Conservation (phyloP, 2,797 vertebrate species). For the Crax fasciolata region DNA sequence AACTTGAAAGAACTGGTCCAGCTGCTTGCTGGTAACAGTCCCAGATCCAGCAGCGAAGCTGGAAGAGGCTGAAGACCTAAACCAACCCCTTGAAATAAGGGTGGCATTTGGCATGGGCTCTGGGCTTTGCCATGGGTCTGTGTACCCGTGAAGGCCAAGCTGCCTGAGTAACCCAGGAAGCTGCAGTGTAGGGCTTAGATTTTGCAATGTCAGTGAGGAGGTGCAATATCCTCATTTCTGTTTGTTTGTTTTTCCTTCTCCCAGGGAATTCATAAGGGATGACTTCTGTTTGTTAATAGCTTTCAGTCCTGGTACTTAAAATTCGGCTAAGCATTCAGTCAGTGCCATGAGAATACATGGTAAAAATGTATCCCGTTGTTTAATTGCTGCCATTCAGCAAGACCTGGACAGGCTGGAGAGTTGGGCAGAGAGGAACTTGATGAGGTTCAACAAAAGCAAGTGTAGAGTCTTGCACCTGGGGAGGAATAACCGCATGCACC, state of each 20-base stretch:
- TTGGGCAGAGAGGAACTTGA: too few species aligned
- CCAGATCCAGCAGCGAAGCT: background rate
- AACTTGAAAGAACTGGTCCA: background rate
- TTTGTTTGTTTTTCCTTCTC: background rate
- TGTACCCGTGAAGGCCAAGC: background rate
- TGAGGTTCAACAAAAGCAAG: too few species aligned
- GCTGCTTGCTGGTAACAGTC: background rate
- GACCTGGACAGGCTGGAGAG: too few species aligned
- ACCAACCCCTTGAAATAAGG: background rate
- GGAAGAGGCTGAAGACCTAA: background rate
- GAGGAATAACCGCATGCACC: too few species aligned
- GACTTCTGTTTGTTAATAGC: background rate
- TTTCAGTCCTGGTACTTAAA: slow-evolving; percentile 3
- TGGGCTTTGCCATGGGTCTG: background rate
- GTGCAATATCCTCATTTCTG: background rate
- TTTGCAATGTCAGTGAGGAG: rapidly evolving
- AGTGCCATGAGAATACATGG: background rate
- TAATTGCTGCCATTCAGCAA: too few species aligned
- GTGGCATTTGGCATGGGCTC: background rate
- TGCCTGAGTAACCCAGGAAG: background rate
- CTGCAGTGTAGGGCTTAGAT: background rate
- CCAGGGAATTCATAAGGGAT: background rate
- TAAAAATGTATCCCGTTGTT: slow-evolving; percentile 13
- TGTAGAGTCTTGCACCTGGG: too few species aligned
- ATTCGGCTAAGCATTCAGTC: background rate